A percentile compares a stretch with the other conserved stretches of the same genome.
Conservation (phyloP, 2,113 vertebrate genomes). For the Pholis gunnellus region DNA sequence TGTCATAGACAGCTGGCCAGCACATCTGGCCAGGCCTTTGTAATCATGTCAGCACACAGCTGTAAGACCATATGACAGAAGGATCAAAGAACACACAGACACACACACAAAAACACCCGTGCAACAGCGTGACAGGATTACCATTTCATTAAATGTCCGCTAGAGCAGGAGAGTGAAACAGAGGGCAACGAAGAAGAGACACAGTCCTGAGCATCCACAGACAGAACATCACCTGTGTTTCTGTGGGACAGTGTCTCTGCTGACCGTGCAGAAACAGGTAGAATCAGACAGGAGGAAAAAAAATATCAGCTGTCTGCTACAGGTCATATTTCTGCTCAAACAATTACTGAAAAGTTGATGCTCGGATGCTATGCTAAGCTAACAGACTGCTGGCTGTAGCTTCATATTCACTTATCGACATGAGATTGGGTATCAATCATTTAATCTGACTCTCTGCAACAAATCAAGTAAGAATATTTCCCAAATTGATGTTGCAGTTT, state of each 20-base stretch:
- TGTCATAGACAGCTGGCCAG: constrained; percentile 66
- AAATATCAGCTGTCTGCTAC: background rate
- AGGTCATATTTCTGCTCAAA: background rate
- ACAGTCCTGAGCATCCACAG: background rate
- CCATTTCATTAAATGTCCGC: constrained; percentile 53
- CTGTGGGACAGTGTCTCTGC: background rate
- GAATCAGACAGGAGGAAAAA: background rate
- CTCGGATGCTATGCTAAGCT: background rate
- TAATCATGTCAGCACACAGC: constrained; percentile 72
- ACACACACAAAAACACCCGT: constrained; percentile 29
- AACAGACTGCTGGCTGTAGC: background rate
- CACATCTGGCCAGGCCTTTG: constrained; percentile 77
- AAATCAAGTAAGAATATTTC: background rate
- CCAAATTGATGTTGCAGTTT: background rate
- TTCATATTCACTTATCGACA: background rate
- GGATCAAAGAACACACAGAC: constrained; percentile 64
- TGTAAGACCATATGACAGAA: constrained; percentile 67
- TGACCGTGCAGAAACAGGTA: constrained; percentile 12
- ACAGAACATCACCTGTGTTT: background rate
- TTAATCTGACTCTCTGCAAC: background rate
- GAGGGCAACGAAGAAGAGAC: constrained; percentile 9
- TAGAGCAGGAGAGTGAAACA: background rate
- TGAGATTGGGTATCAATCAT: background rate
- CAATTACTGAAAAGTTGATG: background rate
- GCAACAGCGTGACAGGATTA: constrained; percentile 48